Percentiles rank a stretch among this genome's conserved stretches.
These are phyloP conservation scores for Aphrocallistes beatrix DNA, from an alignment of 37 sponge, comb jelly and placozoan genomes.

Conservation along the genomic window DNA sequence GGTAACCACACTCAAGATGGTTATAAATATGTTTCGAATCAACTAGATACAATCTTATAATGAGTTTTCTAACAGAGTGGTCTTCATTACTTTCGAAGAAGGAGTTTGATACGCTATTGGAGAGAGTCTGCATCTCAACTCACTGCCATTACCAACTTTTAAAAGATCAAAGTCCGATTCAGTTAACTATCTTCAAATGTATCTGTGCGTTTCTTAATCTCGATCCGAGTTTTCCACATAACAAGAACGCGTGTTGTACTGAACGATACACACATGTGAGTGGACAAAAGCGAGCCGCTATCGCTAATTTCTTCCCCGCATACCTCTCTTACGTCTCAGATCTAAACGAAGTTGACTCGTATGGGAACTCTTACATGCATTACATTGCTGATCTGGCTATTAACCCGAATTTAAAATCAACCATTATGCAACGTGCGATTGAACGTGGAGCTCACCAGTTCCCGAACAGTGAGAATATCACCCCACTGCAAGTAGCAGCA, in stretches of 20 bases:
- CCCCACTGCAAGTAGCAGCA: slow-evolving; percentile 7
- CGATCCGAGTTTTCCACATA: not conserved
- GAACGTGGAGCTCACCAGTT: not conserved
- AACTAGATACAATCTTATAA: too few species aligned
- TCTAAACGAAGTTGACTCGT: not conserved
- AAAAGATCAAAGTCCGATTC: not conserved
- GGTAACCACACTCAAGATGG: slow-evolving; percentile 5
- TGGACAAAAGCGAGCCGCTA: not conserved
- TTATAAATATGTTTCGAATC: not conserved
- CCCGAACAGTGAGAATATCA: not conserved
- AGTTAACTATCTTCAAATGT: not conserved
- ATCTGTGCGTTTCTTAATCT: not conserved
- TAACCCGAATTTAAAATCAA: not conserved
- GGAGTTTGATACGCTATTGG: not conserved
- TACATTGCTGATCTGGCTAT: not conserved
- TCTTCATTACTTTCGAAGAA: not conserved
- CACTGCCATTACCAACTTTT: not conserved
- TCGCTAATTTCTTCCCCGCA: not conserved
- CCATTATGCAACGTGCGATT: not conserved
- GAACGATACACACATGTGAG: not conserved
- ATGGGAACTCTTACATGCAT: slow-evolving; percentile 10
- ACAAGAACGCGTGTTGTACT: not conserved
- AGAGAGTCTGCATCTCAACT: not conserved
- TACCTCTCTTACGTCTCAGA: not conserved
- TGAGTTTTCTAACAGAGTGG: not conserved